These are phyloP conservation scores for Protodeltote pygarga DNA, from an alignment of 2,888 invertebrate genomes.

Conservation along the genomic window DNA sequence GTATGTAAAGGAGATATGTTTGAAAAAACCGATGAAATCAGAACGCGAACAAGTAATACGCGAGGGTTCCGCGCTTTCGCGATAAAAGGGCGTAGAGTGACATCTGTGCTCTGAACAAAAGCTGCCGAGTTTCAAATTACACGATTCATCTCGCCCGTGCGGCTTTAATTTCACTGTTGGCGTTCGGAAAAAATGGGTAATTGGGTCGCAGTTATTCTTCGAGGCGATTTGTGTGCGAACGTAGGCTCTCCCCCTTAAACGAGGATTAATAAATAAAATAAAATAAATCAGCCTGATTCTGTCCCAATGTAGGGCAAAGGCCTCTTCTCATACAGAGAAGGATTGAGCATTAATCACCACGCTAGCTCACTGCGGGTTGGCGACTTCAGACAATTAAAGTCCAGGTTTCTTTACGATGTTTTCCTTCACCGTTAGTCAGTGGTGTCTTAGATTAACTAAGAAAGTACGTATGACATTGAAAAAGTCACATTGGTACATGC, in stretches of 20 bases:
- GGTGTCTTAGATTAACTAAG: too few species aligned
- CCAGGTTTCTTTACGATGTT: too few species aligned
- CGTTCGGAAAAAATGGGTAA: conserved; percentile 73
- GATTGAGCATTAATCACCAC: too few species aligned
- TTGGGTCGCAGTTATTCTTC: conserved; percentile 63
- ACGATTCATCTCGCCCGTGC: conserved; percentile 70
- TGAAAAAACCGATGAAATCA: conserved; percentile 54
- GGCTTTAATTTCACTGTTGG: conserved; percentile 72
- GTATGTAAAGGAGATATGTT: conserved; percentile 24
- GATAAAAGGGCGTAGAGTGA: conserved; percentile 62
- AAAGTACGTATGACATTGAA: too few species aligned
- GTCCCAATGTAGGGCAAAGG: too few species aligned
- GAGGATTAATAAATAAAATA: conserved; percentile 4
- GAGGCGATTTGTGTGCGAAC: conserved; percentile 45
- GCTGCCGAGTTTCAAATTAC: conserved; percentile 73
- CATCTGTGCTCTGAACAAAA: conserved; percentile 69
- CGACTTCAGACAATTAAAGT: too few species aligned
- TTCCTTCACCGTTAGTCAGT: too few species aligned
- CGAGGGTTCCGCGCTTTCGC: conserved; percentile 39
- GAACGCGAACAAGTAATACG: conserved; percentile 51
- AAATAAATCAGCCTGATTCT: too few species aligned
- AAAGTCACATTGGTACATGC: too few species aligned
- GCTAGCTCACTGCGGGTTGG: too few species aligned
- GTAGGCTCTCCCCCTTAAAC: conserved; percentile 11
- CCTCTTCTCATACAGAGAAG: too few species aligned